These are phyloP conservation scores for Saccostrea glomerata DNA, from an alignment of 1,140 invertebrate species.

Conservation along the genomic window DNA sequence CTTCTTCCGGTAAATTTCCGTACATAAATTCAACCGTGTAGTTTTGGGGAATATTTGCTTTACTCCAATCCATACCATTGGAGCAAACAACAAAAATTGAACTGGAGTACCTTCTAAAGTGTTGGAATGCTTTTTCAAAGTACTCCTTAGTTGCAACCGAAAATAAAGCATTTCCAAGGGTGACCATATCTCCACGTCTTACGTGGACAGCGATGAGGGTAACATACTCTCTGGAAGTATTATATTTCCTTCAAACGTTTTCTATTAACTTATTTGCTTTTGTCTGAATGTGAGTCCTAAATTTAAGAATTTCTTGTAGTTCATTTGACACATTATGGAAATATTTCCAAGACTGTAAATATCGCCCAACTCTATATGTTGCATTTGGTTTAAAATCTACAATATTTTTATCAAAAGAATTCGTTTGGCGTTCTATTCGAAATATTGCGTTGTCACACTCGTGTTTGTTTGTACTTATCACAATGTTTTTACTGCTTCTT, in stretches of 20 bases:
- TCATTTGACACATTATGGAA: slow-evolving; percentile 49
- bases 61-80: slow-evolving; percentile 53
- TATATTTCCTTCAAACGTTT: slow-evolving; percentile 30
- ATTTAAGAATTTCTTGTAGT: slow-evolving; percentile 59
- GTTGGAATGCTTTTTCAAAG: slow-evolving; percentile 54
- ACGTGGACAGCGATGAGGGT: slow-evolving; percentile 62
- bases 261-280: slow-evolving; percentile 46
- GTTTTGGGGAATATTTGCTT: slow-evolving; percentile 45
- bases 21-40: slow-evolving; percentile 37
- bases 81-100: slow-evolving; percentile 57
- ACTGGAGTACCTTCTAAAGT: slow-evolving; percentile 48
- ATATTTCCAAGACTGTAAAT: slow-evolving; percentile 66
- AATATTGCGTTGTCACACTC: neutral
- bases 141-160: slow-evolving; percentile 55
- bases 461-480: neutral
- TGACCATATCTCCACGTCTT: slow-evolving; percentile 58
- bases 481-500: neutral
- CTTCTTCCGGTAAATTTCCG: slow-evolving; percentile 55
- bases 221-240: neutral
- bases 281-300: slow-evolving; percentile 49
- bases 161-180: slow-evolving; percentile 51
- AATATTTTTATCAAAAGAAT: slow-evolving; percentile 41
- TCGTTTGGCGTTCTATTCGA: slow-evolving; percentile 5
- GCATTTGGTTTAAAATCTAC: slow-evolving; percentile 2
- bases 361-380: slow-evolving; percentile 44